phyloP scores from a whole-genome alignment of 2,797 vertebrate species.

The Sylvilagus floridanus region DNA sequence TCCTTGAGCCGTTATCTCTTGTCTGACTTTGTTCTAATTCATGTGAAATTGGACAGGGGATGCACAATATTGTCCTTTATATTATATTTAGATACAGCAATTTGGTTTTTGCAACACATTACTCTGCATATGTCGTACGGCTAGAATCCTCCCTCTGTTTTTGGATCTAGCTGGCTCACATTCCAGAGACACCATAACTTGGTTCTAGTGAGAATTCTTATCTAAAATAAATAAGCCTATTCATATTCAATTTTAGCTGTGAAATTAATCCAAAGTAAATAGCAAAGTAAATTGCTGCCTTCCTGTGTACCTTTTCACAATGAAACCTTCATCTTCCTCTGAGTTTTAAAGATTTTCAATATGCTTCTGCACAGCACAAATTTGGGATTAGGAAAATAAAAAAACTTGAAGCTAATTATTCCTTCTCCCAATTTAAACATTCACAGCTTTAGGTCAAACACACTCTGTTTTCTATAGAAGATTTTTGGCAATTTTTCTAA shows the following conservation, averaged over 20 bases:
- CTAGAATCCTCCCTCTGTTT: background rate
- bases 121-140: background rate
- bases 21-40: constrained; percentile 11
- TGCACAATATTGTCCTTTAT: background rate
- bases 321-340: background rate
- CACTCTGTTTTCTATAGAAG: background rate
- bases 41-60: background rate
- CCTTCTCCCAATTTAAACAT: background rate
- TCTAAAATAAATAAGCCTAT: constrained; percentile 62
- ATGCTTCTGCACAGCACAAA: background rate
- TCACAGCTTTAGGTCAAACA: constrained; percentile 8
- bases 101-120: background rate
- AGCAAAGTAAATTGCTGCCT: constrained; percentile 47
- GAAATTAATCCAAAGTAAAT: constrained; percentile 69
- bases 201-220: constrained; percentile 54
- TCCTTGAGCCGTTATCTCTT: background rate
- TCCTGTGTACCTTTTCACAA: constrained; percentile 31
- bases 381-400: background rate
- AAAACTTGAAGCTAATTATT: background rate
- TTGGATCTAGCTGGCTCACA: background rate
- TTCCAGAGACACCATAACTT: background rate
- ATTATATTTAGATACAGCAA: constrained; percentile 41
- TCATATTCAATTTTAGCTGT: constrained; percentile 41
- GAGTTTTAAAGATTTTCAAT: constrained; percentile 48
- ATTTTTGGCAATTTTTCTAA: constrained; percentile 4